Evolutionary conservation across 1,140 invertebrate genomes (phyloP), one percentile per base, ranked within the genome.

Genomic region (Drosophila varians): DNA sequence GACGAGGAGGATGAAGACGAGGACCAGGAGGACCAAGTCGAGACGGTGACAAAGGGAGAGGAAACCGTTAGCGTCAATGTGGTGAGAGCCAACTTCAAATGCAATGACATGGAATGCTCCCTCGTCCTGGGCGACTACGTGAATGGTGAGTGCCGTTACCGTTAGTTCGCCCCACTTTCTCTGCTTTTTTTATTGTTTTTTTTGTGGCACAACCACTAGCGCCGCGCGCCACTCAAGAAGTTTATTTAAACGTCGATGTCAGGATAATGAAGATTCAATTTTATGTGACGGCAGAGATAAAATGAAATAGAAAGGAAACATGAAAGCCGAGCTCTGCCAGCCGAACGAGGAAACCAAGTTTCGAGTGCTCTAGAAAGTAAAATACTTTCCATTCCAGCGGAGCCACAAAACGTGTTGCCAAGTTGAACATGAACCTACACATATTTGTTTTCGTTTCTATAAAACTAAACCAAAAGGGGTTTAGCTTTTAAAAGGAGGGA

Each of bases 31-130:
- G 8, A 2, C 18, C 19, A 7, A 56, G 16, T 25, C 34, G 38
- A 34, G 47, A 31, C 28, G 11, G 51, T 34, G 46, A 9, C 28
- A 3, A 74, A 68, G 16, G 23, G 65, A 52, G 72, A 48, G 34
- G 49, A 36, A 21, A 64, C 31, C 46, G 68, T 74, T 58, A 74
- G 52, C 48, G 53, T 73, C 34, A 77, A 65, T 48, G 42, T 77
- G 49, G 75, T 77, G 58, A 66, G 68, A 45, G 64, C 76, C 16
- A 79, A 79, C 61, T 79, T 79, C 18, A 69, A 79, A 53, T 79
- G 76, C 71, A 64, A 79, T 42, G 76, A 79, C 57, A 70, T 79
- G 77, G 76, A 79, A 58, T 79, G 76, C 58, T 79, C 77, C 18
- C 58, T 79, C 14, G 55, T 79, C 21, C 55, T 79, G 34, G 64